Evolutionary conservation across 2,888 invertebrate species (phyloP).

Genomic region (Adela reaumurella): DNA sequence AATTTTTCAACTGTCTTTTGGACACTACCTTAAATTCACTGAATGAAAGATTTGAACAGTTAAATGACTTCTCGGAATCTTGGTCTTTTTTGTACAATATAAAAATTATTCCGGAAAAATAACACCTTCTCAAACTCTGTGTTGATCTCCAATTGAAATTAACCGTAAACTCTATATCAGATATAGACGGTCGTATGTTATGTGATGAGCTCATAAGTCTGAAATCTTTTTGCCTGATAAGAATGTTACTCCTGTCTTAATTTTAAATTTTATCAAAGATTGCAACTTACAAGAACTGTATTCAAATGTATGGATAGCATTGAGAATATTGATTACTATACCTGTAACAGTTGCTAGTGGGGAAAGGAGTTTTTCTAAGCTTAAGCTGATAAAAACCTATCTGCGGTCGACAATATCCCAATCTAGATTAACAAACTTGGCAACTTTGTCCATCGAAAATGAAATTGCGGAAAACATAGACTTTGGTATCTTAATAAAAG

Average conservation of each 20-base stretch:
- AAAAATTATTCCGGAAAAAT: slow-evolving; percentile 1
- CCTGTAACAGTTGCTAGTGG: too few relatives aligned
- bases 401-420: slow-evolving; percentile 14
- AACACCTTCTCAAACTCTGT: too few relatives aligned
- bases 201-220: slow-evolving; percentile 11
- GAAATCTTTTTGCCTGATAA: slow-evolving; percentile 11
- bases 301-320: slow-evolving; percentile 16
- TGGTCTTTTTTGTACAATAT: slow-evolving; percentile 11
- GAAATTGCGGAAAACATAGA: slow-evolving; percentile 15
- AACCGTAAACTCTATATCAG: slow-evolving; percentile 3
- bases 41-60: too few relatives aligned
- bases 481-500: slow-evolving; percentile 14
- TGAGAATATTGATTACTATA: slow-evolving; percentile 10
- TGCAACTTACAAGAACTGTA: slow-evolving; percentile 15
- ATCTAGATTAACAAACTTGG: slow-evolving; percentile 11
- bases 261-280: slow-evolving; percentile 14
- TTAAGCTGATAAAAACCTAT: slow-evolving; percentile 15
- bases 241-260: slow-evolving; percentile 9
- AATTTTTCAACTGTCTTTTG: too few relatives aligned
- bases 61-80: slow-evolving; percentile 9
- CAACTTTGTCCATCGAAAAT: slow-evolving; percentile 18
- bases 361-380: slow-evolving; percentile 10
- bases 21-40: too few relatives aligned
- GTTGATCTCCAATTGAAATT: not conserved
- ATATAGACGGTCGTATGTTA: slow-evolving; percentile 3